Conservation (phyloP, 1,140 invertebrate genomes). For the Platyscapa corneri region DNA sequence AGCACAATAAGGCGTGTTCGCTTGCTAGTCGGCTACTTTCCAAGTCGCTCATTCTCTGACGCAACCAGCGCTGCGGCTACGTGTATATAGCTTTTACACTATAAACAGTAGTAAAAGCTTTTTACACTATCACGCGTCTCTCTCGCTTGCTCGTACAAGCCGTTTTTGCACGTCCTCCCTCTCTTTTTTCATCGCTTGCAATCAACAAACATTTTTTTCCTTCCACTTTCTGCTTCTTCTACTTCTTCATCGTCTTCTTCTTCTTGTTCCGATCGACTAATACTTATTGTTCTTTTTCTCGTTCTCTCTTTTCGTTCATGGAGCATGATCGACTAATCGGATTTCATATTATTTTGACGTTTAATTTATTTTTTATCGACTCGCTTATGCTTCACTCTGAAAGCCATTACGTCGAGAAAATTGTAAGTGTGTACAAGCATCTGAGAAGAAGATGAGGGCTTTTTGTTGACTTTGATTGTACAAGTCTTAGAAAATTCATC, state of each 20-base stretch:
- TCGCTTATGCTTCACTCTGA: background rate
- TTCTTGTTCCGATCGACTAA: slow-evolving; percentile 16
- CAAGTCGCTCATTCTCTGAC: slow-evolving; percentile 10
- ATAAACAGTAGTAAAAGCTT: slow-evolving; percentile 48
- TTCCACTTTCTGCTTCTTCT: background rate
- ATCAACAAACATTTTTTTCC: slow-evolving; percentile 27
- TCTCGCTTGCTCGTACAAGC: background rate
- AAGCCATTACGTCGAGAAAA: slow-evolving; percentile 3
- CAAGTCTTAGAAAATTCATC: slow-evolving; percentile 14
- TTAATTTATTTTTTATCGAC: slow-evolving; percentile 39
- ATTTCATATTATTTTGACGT: slow-evolving; percentile 45
- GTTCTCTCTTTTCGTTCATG: slow-evolving; percentile 49
- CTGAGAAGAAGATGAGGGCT: background rate
- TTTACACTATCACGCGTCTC: slow-evolving; percentile 48
- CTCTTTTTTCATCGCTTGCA: slow-evolving; percentile 23
- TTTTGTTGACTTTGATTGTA: background rate
- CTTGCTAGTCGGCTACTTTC: background rate
- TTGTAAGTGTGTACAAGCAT: background rate
- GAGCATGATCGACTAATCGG: slow-evolving; percentile 42
- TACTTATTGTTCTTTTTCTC: slow-evolving; percentile 4
- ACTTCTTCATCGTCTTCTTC: background rate
- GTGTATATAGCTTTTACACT: slow-evolving; percentile 5
- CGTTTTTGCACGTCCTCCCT: slow-evolving; percentile 30
- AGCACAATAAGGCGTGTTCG: slow-evolving; percentile 55
- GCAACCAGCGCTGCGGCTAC: background rate